phyloP scores from a whole-genome alignment of 2,888 invertebrate genomes.

The Palloptera scutellata region DNA sequence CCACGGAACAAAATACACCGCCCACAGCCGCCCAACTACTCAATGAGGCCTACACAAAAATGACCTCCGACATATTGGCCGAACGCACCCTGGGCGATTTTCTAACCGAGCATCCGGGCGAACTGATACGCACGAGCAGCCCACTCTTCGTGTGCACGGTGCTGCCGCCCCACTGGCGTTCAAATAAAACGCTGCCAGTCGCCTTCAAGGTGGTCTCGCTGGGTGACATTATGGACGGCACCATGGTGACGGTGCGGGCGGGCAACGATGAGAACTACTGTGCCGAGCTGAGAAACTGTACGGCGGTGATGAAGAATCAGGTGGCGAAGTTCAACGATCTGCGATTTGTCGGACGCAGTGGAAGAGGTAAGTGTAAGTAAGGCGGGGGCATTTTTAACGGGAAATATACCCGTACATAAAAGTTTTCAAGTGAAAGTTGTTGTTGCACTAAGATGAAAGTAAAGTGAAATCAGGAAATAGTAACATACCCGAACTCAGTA shows the following conservation, averaged over 20 bases:
- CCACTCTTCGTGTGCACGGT: constrained; percentile 96
- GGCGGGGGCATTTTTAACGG: too few relatives aligned
- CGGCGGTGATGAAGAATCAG: constrained; percentile 97
- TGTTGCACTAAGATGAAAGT: too few relatives aligned
- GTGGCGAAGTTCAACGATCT: constrained; percentile 99
- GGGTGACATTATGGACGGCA: constrained; percentile 95
- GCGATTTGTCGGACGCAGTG: constrained; percentile 97
- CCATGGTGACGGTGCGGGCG: constrained; percentile 92
- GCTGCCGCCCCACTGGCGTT: constrained; percentile 95
- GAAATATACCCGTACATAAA: too few relatives aligned
- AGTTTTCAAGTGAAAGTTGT: too few relatives aligned
- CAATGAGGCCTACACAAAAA: constrained; percentile 85
- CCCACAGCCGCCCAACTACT: constrained; percentile 75
- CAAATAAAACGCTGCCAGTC: constrained; percentile 96
- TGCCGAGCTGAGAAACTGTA: constrained; percentile 93
- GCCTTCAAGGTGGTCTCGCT: constrained; percentile 96
- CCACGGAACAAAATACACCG: constrained; percentile 71
- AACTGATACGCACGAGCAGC: constrained; percentile 89
- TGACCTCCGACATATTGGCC: constrained; percentile 89
- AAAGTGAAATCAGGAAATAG: too few relatives aligned
- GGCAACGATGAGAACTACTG: constrained; percentile 99
- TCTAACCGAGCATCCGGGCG: constrained; percentile 89
- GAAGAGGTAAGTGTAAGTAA: constrained; percentile 82
- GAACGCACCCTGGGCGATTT: constrained; percentile 88
- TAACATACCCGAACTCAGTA: too few relatives aligned